These are phyloP conservation scores for Pogonocichla stellata DNA, from an alignment of 2,113 vertebrate species.

Conservation along the genomic window DNA sequence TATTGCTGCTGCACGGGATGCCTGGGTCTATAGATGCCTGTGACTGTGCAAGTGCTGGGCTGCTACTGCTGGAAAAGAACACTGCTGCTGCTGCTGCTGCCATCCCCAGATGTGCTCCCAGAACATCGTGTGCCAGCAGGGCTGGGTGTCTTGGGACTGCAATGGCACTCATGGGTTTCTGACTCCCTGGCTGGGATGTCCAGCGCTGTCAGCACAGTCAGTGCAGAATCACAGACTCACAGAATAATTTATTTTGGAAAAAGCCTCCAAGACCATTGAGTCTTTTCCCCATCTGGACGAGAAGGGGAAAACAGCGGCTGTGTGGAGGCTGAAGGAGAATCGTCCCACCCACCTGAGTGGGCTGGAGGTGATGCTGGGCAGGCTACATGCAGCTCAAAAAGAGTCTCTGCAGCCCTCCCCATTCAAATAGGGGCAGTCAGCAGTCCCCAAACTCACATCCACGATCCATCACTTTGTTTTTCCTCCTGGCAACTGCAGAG, in stretches of 20 bases:
- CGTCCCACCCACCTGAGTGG: too few relatives aligned
- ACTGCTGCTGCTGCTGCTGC: not conserved
- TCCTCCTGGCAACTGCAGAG: not conserved
- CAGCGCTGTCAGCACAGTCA: rapidly evolving
- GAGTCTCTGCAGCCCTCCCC: not conserved
- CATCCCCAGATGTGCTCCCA: not conserved
- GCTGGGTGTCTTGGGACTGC: not conserved
- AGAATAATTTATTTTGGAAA: not conserved
- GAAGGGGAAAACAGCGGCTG: not conserved
- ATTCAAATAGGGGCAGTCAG: rapidly evolving
- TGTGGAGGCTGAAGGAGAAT: not conserved
- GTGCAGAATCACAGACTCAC: not conserved
- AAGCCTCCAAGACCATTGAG: not conserved
- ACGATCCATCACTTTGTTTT: not conserved
- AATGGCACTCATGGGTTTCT: not conserved
- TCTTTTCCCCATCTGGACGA: not conserved
- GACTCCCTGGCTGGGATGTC: not conserved
- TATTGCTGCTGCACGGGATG: not conserved
- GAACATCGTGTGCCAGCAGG: not conserved
- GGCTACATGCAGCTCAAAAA: not conserved
- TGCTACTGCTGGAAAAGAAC: not conserved
- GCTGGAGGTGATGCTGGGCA: not conserved
- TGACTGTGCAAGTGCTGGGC: not conserved
- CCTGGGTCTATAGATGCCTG: not conserved
- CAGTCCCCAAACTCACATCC: not conserved